phyloP scores from a whole-genome alignment of 2,797 vertebrate genomes.

The Artibeus lituratus region DNA sequence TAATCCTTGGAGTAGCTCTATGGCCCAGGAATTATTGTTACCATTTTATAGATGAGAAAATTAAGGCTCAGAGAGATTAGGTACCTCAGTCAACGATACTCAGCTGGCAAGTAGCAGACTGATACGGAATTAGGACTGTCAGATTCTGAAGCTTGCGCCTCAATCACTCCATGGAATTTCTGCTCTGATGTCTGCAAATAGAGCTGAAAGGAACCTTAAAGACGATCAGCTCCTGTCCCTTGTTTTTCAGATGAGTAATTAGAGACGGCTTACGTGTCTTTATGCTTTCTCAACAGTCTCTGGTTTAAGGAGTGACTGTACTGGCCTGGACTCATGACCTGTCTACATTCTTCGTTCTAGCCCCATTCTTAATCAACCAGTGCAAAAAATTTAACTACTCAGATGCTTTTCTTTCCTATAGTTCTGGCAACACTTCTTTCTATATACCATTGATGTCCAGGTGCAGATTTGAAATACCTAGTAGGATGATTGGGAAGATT shows the following conservation, averaged over 20 bases:
- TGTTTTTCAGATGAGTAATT: not conserved
- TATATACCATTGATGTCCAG: not conserved
- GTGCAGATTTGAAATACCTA: not conserved
- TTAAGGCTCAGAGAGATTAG: not conserved
- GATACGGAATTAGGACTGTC: not conserved
- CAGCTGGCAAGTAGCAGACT: not conserved
- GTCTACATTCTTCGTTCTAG: not conserved
- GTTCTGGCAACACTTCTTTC: not conserved
- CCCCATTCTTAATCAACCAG: not conserved
- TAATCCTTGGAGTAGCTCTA: not conserved
- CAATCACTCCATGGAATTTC: not conserved
- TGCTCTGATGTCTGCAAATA: not conserved
- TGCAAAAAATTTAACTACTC: not conserved
- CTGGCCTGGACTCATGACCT: not conserved
- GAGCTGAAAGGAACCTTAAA: not conserved
- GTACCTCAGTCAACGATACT: not conserved
- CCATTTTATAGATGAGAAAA: not conserved
- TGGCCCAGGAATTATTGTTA: not conserved
- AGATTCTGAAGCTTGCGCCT: not conserved
- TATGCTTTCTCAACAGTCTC: not conserved
- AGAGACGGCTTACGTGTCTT: not conserved
- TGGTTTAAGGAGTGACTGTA: not conserved
- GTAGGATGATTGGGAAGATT: not conserved
- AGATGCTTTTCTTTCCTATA: not conserved
- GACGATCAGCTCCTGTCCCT: not conserved